Evolutionary conservation across 1,140 invertebrate species (phyloP).

Genomic region (Calliphora vicina): DNA sequence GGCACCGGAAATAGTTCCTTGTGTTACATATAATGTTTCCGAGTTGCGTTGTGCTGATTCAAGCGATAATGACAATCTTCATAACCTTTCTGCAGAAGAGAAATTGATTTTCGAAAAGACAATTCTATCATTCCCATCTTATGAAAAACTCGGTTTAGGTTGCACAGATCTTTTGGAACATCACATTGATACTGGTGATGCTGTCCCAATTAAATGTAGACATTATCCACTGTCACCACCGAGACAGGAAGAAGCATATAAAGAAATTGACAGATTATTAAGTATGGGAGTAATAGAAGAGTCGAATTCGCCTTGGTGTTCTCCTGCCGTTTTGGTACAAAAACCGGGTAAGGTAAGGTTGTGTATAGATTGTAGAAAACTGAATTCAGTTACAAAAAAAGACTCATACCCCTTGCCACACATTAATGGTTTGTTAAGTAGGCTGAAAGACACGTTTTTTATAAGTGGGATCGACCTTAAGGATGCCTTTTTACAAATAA

Average conservation of each 20-base stretch:
- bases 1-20: neutral
- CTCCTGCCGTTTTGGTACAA: too few species aligned
- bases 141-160: slow-evolving; percentile 28
- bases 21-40: neutral
- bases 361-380: slow-evolving; percentile 58
- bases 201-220: slow-evolving; percentile 22
- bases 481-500: neutral
- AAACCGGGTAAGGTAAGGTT: slow-evolving; percentile 44
- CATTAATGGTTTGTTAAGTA: too few species aligned
- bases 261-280: neutral
- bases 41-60: neutral
- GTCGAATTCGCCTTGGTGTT: slow-evolving; percentile 30
- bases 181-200: slow-evolving; percentile 21
- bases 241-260: neutral
- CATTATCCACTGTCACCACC: slow-evolving; percentile 31
- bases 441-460: too few species aligned
- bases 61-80: neutral
- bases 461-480: too few species aligned
- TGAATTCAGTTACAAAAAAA: slow-evolving; percentile 57
- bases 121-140: slow-evolving; percentile 7
- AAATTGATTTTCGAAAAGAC: neutral
- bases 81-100: neutral
- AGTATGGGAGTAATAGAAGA: slow-evolving; percentile 23
- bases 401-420: slow-evolving; percentile 49
- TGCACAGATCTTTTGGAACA: slow-evolving; percentile 29